Percentiles rank a stretch among this genome's conserved stretches.
Evolutionary conservation across 2,888 invertebrate genomes (phyloP).

Genomic region (Drosophila diplacantha): DNA sequence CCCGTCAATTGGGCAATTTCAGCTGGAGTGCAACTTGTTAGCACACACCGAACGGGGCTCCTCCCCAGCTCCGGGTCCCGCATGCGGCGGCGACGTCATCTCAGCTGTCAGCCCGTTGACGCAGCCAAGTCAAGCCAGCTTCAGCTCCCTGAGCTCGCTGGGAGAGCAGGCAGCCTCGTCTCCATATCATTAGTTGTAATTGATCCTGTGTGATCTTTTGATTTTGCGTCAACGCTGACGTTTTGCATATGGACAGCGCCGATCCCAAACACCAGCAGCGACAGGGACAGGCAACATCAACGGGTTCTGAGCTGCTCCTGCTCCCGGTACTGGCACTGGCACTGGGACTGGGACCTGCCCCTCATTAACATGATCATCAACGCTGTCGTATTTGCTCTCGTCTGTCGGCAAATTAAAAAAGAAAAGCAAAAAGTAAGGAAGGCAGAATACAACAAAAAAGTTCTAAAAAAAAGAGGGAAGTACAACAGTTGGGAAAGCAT

Average conservation of each 20-base stretch:
- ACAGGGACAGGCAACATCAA: conserved; percentile 19
- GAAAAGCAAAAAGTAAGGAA: conserved; percentile 1
- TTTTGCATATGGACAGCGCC: conserved; percentile 45
- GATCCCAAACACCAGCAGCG: conserved; percentile 50
- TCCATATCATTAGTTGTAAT: conserved; percentile 75
- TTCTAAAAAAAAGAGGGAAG: conserved; percentile 5
- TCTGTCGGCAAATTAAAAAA: conserved; percentile 64
- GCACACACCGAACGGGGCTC: conserved; percentile 29
- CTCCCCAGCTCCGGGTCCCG: conserved; percentile 54
- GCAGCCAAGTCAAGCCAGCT: conserved; percentile 54
- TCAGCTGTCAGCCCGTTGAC: conserved; percentile 58
- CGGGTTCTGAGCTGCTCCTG: conserved; percentile 15
- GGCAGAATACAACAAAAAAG: conserved; percentile 9
- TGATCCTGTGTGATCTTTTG: conserved; percentile 74
- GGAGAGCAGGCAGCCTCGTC: conserved; percentile 27
- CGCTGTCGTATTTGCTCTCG: conserved; percentile 72
- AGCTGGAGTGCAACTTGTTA: conserved; percentile 67
- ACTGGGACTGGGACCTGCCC: conserved; percentile 49
- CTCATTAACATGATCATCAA: conserved; percentile 73
- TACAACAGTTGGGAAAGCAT: not conserved
- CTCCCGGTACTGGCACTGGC: not conserved
- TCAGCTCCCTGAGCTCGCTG: not conserved
- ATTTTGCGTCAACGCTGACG: conserved; percentile 72
- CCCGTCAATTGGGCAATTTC: conserved; percentile 69
- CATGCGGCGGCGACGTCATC: conserved; percentile 40